phyloP scores from a whole-genome alignment of 2,113 vertebrate genomes.

The Misgurnus anguillicaudatus region DNA sequence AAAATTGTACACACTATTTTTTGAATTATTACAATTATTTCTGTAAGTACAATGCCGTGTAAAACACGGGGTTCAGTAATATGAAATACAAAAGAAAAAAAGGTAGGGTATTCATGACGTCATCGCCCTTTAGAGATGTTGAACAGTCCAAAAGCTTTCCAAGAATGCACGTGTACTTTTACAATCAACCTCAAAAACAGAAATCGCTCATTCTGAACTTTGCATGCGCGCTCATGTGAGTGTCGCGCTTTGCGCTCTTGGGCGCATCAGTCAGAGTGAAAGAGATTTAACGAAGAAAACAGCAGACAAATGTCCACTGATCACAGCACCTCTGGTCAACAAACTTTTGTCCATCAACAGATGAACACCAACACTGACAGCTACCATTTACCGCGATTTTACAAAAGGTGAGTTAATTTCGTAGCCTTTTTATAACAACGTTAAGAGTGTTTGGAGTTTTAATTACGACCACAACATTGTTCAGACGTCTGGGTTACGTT shows the following conservation, averaged over 20 bases:
- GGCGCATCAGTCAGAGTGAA: not conserved
- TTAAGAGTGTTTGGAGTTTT: too few species aligned
- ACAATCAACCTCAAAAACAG: not conserved
- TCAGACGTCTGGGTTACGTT: too few species aligned
- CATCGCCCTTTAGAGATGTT: not conserved
- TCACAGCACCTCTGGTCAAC: not conserved
- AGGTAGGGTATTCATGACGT: not conserved
- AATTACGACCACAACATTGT: too few species aligned
- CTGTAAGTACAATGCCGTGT: too few species aligned
- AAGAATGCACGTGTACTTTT: not conserved
- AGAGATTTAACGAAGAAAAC: not conserved
- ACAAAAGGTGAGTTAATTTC: slow-evolving; percentile 16
- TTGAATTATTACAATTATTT: too few species aligned
- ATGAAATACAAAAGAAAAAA: too few species aligned
- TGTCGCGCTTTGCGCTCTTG: not conserved
- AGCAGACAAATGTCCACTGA: slow-evolving; percentile 13
- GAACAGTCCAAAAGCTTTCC: not conserved
- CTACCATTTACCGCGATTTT: slow-evolving; percentile 1
- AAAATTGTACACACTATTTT: too few species aligned
- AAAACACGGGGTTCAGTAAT: too few species aligned
- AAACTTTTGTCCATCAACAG: not conserved
- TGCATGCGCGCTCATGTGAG: not conserved
- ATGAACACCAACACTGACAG: slow-evolving; percentile 20
- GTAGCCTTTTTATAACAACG: too few species aligned
- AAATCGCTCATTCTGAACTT: not conserved